phyloP scores from a whole-genome alignment of 2,113 vertebrate genomes.

The Petromus typicus region DNA sequence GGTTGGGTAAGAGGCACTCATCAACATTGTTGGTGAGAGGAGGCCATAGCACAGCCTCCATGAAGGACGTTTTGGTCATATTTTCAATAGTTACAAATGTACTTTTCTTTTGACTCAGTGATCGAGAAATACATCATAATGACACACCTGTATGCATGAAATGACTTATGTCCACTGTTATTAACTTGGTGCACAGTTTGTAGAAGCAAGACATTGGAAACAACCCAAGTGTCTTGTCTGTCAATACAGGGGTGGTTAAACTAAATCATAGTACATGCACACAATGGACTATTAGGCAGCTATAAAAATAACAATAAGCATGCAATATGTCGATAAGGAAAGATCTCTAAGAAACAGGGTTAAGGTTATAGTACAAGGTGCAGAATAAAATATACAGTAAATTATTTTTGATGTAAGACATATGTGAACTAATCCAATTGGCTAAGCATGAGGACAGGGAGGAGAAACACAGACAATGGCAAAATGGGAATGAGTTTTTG shows the following conservation, averaged over 20 bases:
- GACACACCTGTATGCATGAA: conserved; percentile 44
- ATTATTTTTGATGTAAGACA: not conserved
- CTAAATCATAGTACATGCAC: not conserved
- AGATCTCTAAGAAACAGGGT: not conserved
- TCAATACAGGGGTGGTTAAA: not conserved
- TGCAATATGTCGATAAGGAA: not conserved
- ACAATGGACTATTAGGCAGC: conserved; percentile 58
- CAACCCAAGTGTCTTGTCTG: not conserved
- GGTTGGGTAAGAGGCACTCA: not conserved
- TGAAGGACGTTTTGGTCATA: conserved; percentile 45
- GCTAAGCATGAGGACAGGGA: not conserved
- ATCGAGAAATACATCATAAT: conserved; percentile 47
- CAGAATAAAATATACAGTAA: not conserved
- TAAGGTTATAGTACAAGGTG: not conserved
- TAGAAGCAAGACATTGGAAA: conserved; percentile 20
- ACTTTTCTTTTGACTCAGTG: conserved; percentile 61
- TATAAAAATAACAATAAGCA: not conserved
- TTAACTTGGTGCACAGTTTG: conserved; percentile 24
- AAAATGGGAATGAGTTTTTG: not conserved
- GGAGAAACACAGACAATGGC: accelerated
- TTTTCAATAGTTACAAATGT: conserved; percentile 69
- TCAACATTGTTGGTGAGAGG: not conserved
- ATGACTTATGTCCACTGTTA: conserved; percentile 58
- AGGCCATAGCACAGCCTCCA: not conserved
- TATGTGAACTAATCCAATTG: not conserved